phyloP scores from a whole-genome alignment of 1,140 invertebrate genomes.

The Vanessa atalanta region DNA sequence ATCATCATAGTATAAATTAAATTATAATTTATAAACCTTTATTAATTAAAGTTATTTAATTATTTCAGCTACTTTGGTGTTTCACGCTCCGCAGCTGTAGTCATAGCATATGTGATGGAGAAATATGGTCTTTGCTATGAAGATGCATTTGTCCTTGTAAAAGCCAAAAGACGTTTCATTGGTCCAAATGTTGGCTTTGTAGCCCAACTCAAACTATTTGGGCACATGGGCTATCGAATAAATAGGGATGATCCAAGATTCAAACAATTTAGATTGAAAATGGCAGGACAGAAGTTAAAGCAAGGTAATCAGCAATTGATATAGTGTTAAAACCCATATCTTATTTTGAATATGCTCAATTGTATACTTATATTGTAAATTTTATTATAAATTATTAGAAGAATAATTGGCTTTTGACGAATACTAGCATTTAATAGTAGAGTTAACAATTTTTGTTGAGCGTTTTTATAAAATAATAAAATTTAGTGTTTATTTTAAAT shows the following conservation, averaged over 20 bases:
- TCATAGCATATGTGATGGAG: slow-evolving; percentile 93
- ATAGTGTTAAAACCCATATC: no score
- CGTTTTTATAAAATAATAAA: no score
- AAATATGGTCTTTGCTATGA: slow-evolving; percentile 87
- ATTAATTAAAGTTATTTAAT: not conserved
- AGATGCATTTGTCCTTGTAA: slow-evolving; percentile 86
- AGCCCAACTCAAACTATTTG: slow-evolving; percentile 88
- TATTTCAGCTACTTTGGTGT: slow-evolving; percentile 88
- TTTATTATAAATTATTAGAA: no score
- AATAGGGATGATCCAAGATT: slow-evolving; percentile 87
- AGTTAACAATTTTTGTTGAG: no score
- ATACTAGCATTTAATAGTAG: no score
- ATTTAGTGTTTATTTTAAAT: no score
- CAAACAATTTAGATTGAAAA: slow-evolving; percentile 87
- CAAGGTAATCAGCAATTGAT: slow-evolving; percentile 79
- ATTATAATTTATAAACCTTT: not conserved
- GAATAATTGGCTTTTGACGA: no score
- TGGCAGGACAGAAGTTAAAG: slow-evolving; percentile 89
- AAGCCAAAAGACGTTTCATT: slow-evolving; percentile 84
- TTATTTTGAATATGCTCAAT: no score
- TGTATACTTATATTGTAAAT: no score
- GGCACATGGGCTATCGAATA: slow-evolving; percentile 87
- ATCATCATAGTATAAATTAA: no score
- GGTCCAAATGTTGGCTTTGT: slow-evolving; percentile 88
- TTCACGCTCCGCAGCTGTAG: slow-evolving; percentile 90